Percentiles rank a stretch among this genome's conserved stretches.
These are phyloP conservation scores for Hypselothyrea guttata DNA, from an alignment of 2,888 invertebrate genomes.

Conservation along the genomic window DNA sequence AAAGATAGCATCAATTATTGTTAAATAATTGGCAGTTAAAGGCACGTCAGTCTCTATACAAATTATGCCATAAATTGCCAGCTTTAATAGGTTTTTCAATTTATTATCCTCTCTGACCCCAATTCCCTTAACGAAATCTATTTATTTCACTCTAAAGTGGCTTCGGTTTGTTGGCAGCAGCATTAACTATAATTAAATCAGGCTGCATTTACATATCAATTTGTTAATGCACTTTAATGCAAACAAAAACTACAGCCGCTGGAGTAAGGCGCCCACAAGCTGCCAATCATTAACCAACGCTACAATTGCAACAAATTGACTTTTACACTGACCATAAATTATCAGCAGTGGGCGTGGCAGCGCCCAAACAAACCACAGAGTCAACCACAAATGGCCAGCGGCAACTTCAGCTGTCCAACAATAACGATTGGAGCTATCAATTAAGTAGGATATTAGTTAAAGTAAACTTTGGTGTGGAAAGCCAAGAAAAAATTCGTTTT, in stretches of 20 bases:
- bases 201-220: conserved; percentile 11
- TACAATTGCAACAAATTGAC: conserved; percentile 54
- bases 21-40: too few relatives aligned
- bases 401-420: too few relatives aligned
- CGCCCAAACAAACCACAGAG: conserved; percentile 1
- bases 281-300: conserved; percentile 56
- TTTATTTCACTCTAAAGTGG: conserved; percentile 13
- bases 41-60: too few relatives aligned
- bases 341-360: conserved; percentile 27
- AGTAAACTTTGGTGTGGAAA: too few relatives aligned
- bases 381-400: conserved; percentile 45
- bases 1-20: too few relatives aligned
- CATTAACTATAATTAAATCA: conserved; percentile 2
- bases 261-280: conserved; percentile 12
- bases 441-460: neutral
- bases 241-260: neutral
- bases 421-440: conserved; percentile 6
- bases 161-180: neutral
- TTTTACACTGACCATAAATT: conserved; percentile 36
- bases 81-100: too few relatives aligned
- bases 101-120: too few relatives aligned
- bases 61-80: too few relatives aligned
- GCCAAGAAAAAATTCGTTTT: neutral
- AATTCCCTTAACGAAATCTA: too few relatives aligned
- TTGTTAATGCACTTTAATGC: conserved; percentile 37